Evolutionary conservation across 2,888 invertebrate species (phyloP), one percentile per base, ranked within the genome.

Genomic region (Diadegma fenestrale): DNA sequence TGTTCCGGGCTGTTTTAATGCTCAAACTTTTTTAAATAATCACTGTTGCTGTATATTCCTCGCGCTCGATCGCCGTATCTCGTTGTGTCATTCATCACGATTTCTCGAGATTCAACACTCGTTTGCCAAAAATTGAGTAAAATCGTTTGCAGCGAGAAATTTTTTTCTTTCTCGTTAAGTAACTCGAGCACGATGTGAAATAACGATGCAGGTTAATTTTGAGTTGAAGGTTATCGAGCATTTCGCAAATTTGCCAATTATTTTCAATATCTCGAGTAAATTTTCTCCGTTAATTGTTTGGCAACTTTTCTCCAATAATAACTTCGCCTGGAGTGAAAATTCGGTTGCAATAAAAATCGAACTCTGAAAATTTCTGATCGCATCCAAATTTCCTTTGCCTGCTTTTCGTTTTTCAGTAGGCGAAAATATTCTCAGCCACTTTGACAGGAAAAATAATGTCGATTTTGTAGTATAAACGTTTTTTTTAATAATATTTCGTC

Each of bases 1-100:
- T 88, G 87, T 87, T 89, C 85, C 76, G 19, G 22, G 19, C 69
- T 69, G 85, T 58, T 58, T 58, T 58, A 58, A 58, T 58, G 14
- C 58, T 58, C 4, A 26, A 58, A 58, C 26, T 58, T 12, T 8
- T 58, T 12, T 8, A 26, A 22, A 58, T 12, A 10, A 58, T 58
- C 58, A 58, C 58, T 58, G 58, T 58, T 58, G 26, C 58, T 26
- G 14, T 58, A 58, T 26, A 37, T 10, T 26, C 26, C 26, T 64
- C 33, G n/a, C 33, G n/a, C 63, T 37, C 37, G 37, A 41, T 41
- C 41, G 17, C n/a, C 12, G 22, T 22, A 37, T 66, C 41, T 43
- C 41, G 41, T 63, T 26, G 7, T 41, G 37, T 66, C 41, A 12
- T 37, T 66, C 14, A 26, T 26, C 4, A 58, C 14, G 26, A 14